Evolutionary conservation across 2,797 vertebrate species (phyloP).

Genomic region (Pseudochirops cupreus): DNA sequence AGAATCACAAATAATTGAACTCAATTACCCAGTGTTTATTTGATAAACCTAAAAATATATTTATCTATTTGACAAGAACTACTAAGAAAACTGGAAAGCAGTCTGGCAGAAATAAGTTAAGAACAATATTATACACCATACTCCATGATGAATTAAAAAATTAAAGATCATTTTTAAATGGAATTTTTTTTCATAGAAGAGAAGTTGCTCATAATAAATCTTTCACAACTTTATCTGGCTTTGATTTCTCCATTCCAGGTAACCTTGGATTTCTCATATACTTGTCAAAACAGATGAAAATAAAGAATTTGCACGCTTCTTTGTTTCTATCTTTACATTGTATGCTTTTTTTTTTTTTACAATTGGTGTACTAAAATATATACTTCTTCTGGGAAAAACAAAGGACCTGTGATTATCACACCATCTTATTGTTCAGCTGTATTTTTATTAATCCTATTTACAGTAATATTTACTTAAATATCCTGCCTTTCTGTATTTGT

Average conservation of each 20-base stretch:
- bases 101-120: not conserved
- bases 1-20: not conserved
- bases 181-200: not conserved
- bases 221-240: conserved; percentile 94
- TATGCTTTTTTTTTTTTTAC: conserved; percentile 78
- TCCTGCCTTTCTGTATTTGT: conserved; percentile 84
- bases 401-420: conserved; percentile 71
- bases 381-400: conserved; percentile 67
- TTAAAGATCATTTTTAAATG: not conserved
- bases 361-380: conserved; percentile 77
- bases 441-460: conserved; percentile 61
- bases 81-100: not conserved
- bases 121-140: not conserved
- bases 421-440: conserved; percentile 68
- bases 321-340: conserved; percentile 83
- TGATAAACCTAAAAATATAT: not conserved
- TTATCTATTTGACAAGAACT: not conserved
- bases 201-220: not conserved
- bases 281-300: conserved; percentile 75
- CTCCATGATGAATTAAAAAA: not conserved
- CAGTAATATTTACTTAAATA: conserved; percentile 65
- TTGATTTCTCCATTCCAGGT: conserved; percentile 94
- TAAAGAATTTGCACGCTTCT: conserved; percentile 79
- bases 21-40: not conserved
- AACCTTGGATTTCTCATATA: conserved; percentile 43